Conservation (phyloP, 2,888 invertebrate genomes). For the Tricholauxania praeusta region DNA sequence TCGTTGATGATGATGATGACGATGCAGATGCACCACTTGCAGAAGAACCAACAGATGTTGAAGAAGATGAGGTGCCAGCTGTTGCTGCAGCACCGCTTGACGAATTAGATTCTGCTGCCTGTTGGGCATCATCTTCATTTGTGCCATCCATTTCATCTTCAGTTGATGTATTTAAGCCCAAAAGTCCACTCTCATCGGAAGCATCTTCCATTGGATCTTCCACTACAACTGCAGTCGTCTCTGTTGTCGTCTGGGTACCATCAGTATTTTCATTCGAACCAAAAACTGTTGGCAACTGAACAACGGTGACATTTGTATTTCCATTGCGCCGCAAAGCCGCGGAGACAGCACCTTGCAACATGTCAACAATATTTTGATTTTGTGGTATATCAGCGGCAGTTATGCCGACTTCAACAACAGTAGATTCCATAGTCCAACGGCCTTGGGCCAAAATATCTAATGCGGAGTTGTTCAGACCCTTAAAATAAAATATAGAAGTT, state of each 20-base stretch:
- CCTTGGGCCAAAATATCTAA: constrained; percentile 68
- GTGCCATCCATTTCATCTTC: constrained; percentile 42
- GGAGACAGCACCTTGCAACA: constrained; percentile 67
- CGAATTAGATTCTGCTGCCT: constrained; percentile 3
- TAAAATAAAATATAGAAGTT: constrained; percentile 5
- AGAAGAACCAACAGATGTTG: constrained; percentile 22
- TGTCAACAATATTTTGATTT: constrained; percentile 66
- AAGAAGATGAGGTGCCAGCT: constrained; percentile 34
- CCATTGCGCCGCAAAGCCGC: constrained; percentile 65
- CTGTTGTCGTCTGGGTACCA: constrained; percentile 31
- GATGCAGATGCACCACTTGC: constrained; percentile 23
- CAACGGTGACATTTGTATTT: constrained; percentile 65
- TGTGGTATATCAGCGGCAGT: constrained; percentile 65
- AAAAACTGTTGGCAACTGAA: constrained; percentile 64
- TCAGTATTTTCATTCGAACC: constrained; percentile 56
- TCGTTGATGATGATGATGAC: constrained; percentile 24
- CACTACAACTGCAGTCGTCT: constrained; percentile 20
- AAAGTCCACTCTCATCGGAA: constrained; percentile 36
- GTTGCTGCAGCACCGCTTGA: constrained; percentile 35
- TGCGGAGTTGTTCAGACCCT: constrained; percentile 67
- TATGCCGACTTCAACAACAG: constrained; percentile 68
- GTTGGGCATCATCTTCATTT: constrained; percentile 52
- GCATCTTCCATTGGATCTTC: constrained; percentile 30
- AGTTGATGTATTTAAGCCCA: constrained; percentile 26
- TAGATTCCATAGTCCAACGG: constrained; percentile 69